Conservation (phyloP, 92 coral and sea anemone species). For the Isaurus tuberculatus region DNA sequence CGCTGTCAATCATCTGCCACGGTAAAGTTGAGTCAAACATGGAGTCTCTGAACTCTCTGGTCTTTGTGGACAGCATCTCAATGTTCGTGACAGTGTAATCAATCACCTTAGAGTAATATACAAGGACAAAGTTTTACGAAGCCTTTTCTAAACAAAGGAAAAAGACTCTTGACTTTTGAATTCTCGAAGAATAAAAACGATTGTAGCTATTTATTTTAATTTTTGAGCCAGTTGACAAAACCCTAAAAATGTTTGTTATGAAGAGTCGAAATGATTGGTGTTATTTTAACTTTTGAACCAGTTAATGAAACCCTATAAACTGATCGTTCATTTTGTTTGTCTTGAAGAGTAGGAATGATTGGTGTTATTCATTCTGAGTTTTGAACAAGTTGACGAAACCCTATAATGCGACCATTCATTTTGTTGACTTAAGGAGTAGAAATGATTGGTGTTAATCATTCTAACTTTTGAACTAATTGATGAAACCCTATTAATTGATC, state of each 20-base stretch:
- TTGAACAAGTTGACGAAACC: no score
- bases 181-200: not conserved
- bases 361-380: no score
- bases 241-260: not conserved
- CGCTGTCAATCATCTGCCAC: constrained; percentile 96
- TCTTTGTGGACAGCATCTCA: constrained; percentile 56
- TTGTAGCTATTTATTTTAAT: not conserved
- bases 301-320: no score
- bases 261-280: not conserved
- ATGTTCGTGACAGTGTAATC: constrained; percentile 67
- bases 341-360: no score
- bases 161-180: no score
- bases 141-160: no score
- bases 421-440: not conserved
- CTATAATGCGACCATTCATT: no score
- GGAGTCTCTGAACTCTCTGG: constrained; percentile 75
- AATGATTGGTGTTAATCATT: not conserved
- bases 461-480: not conserved
- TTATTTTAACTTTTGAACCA: not conserved
- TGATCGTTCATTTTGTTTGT: no score
- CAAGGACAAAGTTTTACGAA: not conserved
- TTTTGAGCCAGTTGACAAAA: not conserved
- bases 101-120: constrained; percentile 64
- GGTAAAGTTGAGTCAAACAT: constrained; percentile 88
- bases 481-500: not conserved